Evolutionary conservation across 2,888 invertebrate species (phyloP).

Genomic region (Tinea trinotella): DNA sequence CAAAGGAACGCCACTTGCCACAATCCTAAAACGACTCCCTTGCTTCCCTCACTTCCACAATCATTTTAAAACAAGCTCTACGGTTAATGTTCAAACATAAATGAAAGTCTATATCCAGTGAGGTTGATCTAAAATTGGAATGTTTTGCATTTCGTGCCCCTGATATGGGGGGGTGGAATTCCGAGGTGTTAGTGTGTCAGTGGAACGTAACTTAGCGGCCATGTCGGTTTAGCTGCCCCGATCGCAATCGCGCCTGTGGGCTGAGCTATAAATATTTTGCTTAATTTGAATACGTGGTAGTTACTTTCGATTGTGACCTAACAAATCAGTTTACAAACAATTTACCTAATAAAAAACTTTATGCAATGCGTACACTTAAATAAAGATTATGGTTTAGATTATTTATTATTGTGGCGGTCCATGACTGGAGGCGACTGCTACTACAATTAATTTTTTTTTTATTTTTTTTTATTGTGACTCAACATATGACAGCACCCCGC

Average conservation of each 20-base stretch:
- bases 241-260: background rate
- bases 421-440: no score
- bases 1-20: no score
- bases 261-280: constrained; percentile 12
- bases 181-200: constrained; percentile 18
- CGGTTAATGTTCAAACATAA: no score
- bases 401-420: no score
- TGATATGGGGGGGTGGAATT: background rate
- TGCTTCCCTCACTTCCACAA: no score
- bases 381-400: no score
- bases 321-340: background rate
- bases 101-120: background rate
- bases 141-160: background rate
- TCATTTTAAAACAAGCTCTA: no score
- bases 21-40: no score
- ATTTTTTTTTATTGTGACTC: no score
- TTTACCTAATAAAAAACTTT: background rate
- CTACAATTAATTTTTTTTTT: no score
- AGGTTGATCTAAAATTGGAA: background rate
- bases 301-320: constrained; percentile 12
- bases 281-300: background rate
- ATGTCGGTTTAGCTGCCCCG: constrained; percentile 11
- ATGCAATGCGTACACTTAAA: background rate
- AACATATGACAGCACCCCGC: no score
- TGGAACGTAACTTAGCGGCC: constrained; percentile 3